Evolutionary conservation across 2,888 invertebrate species (phyloP).

Genomic region (Trachelus tabidus): DNA sequence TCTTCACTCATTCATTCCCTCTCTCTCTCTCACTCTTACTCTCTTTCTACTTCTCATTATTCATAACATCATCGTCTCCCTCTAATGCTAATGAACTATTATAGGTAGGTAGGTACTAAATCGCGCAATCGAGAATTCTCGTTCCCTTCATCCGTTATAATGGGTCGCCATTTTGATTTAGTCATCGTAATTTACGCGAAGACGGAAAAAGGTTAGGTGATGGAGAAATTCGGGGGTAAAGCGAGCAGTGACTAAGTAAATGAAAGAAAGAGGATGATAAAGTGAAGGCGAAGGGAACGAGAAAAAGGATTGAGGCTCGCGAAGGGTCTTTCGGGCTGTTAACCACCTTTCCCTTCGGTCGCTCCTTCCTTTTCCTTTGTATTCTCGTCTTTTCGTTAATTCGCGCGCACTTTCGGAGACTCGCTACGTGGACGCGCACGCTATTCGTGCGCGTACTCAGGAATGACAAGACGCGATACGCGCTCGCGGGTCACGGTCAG

Average conservation of each 20-base stretch:
- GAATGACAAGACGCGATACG: slow-evolving; percentile 41
- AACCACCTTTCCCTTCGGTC: slow-evolving; percentile 19
- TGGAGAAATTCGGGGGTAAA: too few species aligned
- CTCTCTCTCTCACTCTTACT: background rate
- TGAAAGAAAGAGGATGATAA: background rate
- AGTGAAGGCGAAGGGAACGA: slow-evolving; percentile 16
- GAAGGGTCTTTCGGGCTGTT: slow-evolving; percentile 14
- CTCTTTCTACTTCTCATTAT: background rate
- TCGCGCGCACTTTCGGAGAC: background rate
- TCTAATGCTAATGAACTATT: slow-evolving; percentile 5
- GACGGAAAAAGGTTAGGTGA: background rate
- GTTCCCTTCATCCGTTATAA: too few species aligned
- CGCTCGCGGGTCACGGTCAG: slow-evolving; percentile 21
- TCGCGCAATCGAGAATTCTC: background rate
- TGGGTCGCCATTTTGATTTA: too few species aligned
- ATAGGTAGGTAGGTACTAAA: slow-evolving; percentile 6
- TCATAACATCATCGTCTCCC: slow-evolving; percentile 3
- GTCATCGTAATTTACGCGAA: background rate
- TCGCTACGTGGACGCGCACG: slow-evolving; percentile 23
- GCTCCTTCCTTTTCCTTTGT: slow-evolving; percentile 12
- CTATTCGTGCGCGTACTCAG: slow-evolving; percentile 37
- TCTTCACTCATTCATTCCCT: slow-evolving; percentile 7
- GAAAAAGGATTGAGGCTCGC: slow-evolving; percentile 4
- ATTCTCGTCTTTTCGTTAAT: background rate
- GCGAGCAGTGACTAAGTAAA: slow-evolving; percentile 1